Evolutionary conservation across 2,113 vertebrate genomes (phyloP).

Genomic region (Lycocorax pyrrhopterus): DNA sequence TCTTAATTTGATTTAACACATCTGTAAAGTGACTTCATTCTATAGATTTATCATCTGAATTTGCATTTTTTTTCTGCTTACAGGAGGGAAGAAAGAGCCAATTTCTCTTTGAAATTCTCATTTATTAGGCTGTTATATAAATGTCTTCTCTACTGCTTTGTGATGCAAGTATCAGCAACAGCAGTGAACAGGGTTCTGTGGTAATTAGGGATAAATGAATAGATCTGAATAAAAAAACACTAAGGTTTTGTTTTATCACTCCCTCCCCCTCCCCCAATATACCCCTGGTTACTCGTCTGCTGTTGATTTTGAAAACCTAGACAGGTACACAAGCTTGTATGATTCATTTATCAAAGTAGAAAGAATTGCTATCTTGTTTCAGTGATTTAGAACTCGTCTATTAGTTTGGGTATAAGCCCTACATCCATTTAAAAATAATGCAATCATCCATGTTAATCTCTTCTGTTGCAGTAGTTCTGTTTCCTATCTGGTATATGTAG

Average conservation of each 20-base stretch:
- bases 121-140: slow-evolving; percentile 28
- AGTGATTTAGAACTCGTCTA: background rate
- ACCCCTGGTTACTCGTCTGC: background rate
- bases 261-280: background rate
- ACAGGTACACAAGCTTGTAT: background rate
- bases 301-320: background rate
- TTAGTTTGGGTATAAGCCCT: background rate
- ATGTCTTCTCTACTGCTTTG: background rate
- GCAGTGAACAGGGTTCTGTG: background rate
- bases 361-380: background rate
- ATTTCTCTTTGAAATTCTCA: background rate
- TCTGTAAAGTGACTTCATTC: slow-evolving; percentile 55
- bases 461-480: background rate
- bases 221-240: background rate
- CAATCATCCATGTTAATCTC: background rate
- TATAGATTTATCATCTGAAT: slow-evolving; percentile 51
- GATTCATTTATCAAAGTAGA: background rate
- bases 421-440: background rate
- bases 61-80: slow-evolving; percentile 54
- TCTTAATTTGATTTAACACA: slow-evolving; percentile 63
- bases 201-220: background rate
- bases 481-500: background rate
- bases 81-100: background rate
- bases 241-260: background rate
- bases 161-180: background rate